These are phyloP conservation scores for Phrynocephalus guinanensis DNA, from an alignment of 2,797 vertebrate species.

Conservation along the genomic window DNA sequence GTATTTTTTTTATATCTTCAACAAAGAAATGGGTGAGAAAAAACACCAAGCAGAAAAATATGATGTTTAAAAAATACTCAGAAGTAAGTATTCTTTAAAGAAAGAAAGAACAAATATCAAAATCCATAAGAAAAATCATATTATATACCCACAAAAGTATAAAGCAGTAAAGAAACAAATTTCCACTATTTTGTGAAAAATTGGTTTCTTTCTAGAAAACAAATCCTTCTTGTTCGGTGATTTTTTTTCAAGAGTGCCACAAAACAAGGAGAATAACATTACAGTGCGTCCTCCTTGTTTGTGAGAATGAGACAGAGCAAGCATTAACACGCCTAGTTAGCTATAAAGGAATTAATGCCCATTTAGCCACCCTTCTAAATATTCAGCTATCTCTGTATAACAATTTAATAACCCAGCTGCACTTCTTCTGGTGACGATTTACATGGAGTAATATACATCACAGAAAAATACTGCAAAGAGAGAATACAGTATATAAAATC, in stretches of 20 bases:
- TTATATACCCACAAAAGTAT: constrained; percentile 17
- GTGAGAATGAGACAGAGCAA: too few species aligned
- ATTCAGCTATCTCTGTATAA: background rate
- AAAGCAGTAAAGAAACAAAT: too few species aligned
- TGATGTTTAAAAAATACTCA: constrained; percentile 22
- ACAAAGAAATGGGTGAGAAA: constrained; percentile 15
- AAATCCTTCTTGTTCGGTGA: too few species aligned
- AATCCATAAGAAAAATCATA: background rate
- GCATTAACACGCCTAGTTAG: too few species aligned
- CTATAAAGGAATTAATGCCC: background rate
- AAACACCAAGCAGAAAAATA: constrained; percentile 14
- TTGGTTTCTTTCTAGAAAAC: too few species aligned
- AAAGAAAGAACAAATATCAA: background rate
- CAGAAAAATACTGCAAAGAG: background rate
- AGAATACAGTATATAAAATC: background rate
- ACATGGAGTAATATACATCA: background rate
- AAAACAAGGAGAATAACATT: too few species aligned
- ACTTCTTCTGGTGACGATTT: background rate
- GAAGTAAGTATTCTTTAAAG: background rate
- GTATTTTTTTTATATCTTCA: constrained; percentile 25
- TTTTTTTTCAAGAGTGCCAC: too few species aligned
- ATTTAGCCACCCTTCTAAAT: background rate
- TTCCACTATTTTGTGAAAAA: too few species aligned
- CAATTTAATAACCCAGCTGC: background rate
- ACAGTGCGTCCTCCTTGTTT: background rate